Percentiles rank a stretch among this genome's conserved stretches.
phyloP scores from a whole-genome alignment of 2,113 vertebrate species.

The Lophura nycthemera region DNA sequence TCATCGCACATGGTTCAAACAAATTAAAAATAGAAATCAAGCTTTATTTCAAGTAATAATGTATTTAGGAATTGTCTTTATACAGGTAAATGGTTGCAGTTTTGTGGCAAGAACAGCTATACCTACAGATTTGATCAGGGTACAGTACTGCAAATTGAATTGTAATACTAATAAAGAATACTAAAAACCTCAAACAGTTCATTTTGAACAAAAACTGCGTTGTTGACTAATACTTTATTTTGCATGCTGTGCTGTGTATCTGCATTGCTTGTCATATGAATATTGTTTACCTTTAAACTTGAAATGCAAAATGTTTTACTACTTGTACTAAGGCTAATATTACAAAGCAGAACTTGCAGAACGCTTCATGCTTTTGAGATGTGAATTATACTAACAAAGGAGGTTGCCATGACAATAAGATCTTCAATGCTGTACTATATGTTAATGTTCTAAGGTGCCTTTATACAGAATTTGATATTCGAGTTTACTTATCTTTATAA shows the following conservation, averaged over 20 bases:
- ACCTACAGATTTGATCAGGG: constrained; percentile 83
- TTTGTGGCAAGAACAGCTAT: constrained; percentile 79
- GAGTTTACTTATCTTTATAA: constrained; percentile 45
- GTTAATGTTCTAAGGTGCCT: constrained; percentile 28
- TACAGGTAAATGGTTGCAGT: constrained; percentile 93
- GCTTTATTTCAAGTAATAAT: constrained; percentile 61
- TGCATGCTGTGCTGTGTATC: constrained; percentile 58
- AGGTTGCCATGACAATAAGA: constrained; percentile 62
- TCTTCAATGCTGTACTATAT: constrained; percentile 44
- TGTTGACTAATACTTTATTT: constrained; percentile 63
- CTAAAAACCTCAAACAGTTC: constrained; percentile 41
- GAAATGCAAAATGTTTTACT: neutral
- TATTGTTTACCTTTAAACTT: constrained; percentile 5
- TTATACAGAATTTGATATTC: constrained; percentile 53
- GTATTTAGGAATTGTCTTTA: constrained; percentile 76
- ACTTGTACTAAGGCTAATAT: constrained; percentile 6
- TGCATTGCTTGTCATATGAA: neutral
- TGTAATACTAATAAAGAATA: constrained; percentile 55
- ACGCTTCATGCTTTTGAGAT: constrained; percentile 38
- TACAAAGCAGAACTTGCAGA: constrained; percentile 13
- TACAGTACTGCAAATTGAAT: constrained; percentile 84
- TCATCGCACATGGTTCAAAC: neutral
- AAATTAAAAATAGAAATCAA: constrained; percentile 30
- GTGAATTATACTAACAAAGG: constrained; percentile 70
- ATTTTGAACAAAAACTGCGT: neutral